phyloP scores from a whole-genome alignment of 2,888 invertebrate genomes.

The Oscheius sp. region DNA sequence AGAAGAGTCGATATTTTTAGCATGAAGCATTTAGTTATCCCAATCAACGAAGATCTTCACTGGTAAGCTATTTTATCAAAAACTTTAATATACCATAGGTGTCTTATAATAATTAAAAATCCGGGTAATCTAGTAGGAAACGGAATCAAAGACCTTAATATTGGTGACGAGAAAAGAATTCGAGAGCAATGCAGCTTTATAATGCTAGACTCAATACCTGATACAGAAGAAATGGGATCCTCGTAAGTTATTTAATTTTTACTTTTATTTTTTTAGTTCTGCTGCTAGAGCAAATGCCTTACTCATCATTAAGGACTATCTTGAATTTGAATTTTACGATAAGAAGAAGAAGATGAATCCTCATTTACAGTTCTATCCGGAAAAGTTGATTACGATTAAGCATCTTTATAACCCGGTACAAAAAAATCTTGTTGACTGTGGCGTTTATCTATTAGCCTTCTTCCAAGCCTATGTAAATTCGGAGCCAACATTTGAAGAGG shows the following conservation, averaged over 20 bases:
- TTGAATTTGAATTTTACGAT: slow-evolving; percentile 16
- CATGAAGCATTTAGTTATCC: neutral
- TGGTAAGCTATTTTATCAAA: slow-evolving; percentile 1
- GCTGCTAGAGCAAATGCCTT: neutral
- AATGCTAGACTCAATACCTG: slow-evolving; percentile 10
- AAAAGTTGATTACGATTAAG: neutral
- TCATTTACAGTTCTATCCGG: neutral
- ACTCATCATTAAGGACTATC: slow-evolving; percentile 7
- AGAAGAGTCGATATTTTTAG: slow-evolving; percentile 12
- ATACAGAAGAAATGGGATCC: neutral
- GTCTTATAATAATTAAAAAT: neutral
- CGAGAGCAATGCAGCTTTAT: neutral
- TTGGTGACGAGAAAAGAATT: neutral
- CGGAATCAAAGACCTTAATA: neutral
- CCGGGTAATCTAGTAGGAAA: neutral
- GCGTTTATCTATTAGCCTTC: slow-evolving; percentile 5
- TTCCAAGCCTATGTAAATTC: neutral
- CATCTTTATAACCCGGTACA: slow-evolving; percentile 5
- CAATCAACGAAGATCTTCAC: slow-evolving; percentile 8
- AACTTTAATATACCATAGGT: too few species aligned
- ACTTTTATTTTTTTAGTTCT: too few species aligned
- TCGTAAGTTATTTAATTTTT: neutral
- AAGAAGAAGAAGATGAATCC: slow-evolving; percentile 11
- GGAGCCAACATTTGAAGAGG: neutral
- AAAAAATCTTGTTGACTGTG: slow-evolving; percentile 15